These are phyloP conservation scores for Xiphorhynchus erythropygius DNA, from an alignment of 2,797 vertebrate species.

Conservation along the genomic window DNA sequence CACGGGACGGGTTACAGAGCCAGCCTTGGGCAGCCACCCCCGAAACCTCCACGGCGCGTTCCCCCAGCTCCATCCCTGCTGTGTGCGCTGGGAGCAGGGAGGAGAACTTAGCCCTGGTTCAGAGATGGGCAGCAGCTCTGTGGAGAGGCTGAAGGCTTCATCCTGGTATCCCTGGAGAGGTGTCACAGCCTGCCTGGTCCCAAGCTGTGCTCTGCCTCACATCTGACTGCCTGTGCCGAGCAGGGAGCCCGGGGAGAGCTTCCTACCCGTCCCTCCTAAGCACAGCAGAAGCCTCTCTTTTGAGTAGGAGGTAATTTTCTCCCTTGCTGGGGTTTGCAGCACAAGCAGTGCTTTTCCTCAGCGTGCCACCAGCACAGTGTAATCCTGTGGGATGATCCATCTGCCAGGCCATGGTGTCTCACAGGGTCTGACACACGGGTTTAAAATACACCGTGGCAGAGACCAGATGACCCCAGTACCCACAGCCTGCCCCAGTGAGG, in stretches of 20 bases:
- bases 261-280: neutral
- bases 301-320: neutral
- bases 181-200: neutral
- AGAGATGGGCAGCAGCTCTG: neutral
- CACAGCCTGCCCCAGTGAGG: neutral
- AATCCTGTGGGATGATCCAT: neutral
- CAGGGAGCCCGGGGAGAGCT: neutral
- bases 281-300: neutral
- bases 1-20: rapidly evolving
- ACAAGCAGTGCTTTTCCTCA: neutral
- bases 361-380: rapidly evolving
- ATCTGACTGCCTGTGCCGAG: neutral
- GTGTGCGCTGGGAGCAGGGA: neutral
- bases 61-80: neutral
- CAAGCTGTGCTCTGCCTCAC: neutral
- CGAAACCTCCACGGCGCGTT: neutral
- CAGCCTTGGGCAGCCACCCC: rapidly evolving
- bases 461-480: rapidly evolving
- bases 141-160: neutral
- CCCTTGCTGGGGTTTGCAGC: neutral
- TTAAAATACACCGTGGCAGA: neutral
- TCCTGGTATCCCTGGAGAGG: neutral
- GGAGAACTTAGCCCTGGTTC: neutral
- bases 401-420: neutral
- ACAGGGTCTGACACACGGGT: neutral